Percentiles rank a stretch among this genome's conserved stretches.
Conservation (phyloP, 2,888 invertebrate species). For the Bombylius major region DNA sequence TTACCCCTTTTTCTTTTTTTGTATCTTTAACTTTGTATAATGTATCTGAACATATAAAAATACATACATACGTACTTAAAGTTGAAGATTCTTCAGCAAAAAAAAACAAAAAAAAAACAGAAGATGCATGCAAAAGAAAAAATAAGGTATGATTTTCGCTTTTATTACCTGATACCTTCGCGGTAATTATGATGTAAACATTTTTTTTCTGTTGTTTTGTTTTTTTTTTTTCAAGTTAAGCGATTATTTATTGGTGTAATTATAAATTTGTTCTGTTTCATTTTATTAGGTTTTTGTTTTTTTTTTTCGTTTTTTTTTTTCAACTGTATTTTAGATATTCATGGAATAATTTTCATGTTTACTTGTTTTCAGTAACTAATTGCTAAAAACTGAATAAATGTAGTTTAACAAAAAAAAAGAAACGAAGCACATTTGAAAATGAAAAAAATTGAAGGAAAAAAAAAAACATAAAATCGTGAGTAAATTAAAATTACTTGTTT, state of each 20-base stretch:
- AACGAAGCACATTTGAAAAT: no score
- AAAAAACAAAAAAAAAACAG: no score
- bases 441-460: no score
- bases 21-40: no score
- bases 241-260: slow-evolving; percentile 19
- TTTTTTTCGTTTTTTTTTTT: not conserved
- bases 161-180: slow-evolving; percentile 7
- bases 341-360: slow-evolving; percentile 18
- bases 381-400: slow-evolving; percentile 19
- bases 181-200: slow-evolving; percentile 9
- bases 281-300: not conserved
- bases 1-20: no score
- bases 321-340: not conserved
- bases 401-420: no score
- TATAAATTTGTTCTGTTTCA: slow-evolving; percentile 16
- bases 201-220: not conserved
- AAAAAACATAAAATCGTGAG: no score
- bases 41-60: no score
- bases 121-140: not conserved
- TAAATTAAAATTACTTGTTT: no score
- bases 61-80: not conserved
- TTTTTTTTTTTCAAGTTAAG: slow-evolving; percentile 11
- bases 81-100: not conserved
- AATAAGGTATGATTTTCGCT: not conserved
- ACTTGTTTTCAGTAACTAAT: slow-evolving; percentile 32